Evolutionary conservation across 2,797 vertebrate species (phyloP).

Genomic region (Aythya fuligula): DNA sequence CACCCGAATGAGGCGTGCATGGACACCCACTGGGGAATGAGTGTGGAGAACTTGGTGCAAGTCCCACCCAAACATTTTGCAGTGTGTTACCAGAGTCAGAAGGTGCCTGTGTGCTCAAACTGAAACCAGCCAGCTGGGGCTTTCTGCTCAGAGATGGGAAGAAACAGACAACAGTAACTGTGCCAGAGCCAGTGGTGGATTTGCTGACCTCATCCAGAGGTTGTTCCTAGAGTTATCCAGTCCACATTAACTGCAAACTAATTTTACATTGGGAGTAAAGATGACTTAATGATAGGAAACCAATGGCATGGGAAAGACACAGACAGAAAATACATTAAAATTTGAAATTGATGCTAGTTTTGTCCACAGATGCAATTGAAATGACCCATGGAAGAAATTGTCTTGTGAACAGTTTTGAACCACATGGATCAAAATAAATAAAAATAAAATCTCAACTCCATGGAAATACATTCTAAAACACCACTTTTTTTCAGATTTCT

Average conservation of each 20-base stretch:
- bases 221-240: not conserved
- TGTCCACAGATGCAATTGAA: not conserved
- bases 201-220: not conserved
- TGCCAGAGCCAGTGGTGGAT: not conserved
- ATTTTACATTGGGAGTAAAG: not conserved
- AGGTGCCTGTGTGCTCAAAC: not conserved
- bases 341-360: not conserved
- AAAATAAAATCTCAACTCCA: not conserved
- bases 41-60: not conserved
- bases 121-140: not conserved
- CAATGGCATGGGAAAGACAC: not conserved
- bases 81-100: not conserved
- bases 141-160: not conserved
- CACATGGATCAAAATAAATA: not conserved
- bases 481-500: not conserved
- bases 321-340: not conserved
- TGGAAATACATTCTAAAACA: not conserved
- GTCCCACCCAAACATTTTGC: not conserved
- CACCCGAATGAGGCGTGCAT: not conserved
- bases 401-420: not conserved
- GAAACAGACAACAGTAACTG: not conserved
- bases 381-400: not conserved
- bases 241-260: not conserved
- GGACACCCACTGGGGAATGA: not conserved
- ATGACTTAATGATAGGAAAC: not conserved